These are phyloP conservation scores for Dysmachus trigonus DNA, from an alignment of 2,888 invertebrate species.

Conservation along the genomic window DNA sequence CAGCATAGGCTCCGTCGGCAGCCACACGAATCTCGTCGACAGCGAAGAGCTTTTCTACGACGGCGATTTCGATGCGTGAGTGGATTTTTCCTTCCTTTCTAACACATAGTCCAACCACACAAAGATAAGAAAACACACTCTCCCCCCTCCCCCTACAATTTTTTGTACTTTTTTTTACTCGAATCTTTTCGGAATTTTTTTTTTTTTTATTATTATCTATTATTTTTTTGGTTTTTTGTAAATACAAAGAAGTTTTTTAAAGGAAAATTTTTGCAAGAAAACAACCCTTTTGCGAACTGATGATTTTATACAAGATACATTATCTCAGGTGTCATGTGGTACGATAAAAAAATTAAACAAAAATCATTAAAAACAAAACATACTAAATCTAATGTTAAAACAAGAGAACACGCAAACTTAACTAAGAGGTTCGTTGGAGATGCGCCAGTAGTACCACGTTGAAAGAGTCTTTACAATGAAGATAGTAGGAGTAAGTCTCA, in stretches of 20 bases:
- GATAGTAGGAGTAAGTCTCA: conserved; percentile 23
- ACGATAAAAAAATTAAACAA: neutral
- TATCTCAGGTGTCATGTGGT: conserved; percentile 28
- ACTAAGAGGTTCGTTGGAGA: neutral
- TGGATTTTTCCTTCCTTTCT: conserved; percentile 51
- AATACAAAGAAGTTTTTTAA: conserved; percentile 25
- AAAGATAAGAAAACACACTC: neutral
- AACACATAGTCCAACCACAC: conserved; percentile 13
- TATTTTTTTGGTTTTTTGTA: neutral
- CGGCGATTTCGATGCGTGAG: conserved; percentile 63
- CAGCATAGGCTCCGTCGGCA: conserved; percentile 51
- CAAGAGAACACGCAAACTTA: neutral
- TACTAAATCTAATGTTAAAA: neutral
- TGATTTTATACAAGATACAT: neutral
- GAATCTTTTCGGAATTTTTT: neutral
- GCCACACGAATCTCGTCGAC: conserved; percentile 54
- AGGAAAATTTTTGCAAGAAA: neutral
- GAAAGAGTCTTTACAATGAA: neutral
- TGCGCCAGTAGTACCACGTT: neutral
- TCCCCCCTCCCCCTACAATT: neutral
- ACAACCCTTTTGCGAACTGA: neutral
- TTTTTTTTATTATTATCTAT: neutral
- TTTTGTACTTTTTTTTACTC: conserved; percentile 35
- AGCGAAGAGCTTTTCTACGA: conserved; percentile 60
- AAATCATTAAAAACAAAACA: neutral